Base-by-base conservation (phyloP, 2,113 vertebrate genomes). In the Phyllopteryx taeniolatus region DNA sequence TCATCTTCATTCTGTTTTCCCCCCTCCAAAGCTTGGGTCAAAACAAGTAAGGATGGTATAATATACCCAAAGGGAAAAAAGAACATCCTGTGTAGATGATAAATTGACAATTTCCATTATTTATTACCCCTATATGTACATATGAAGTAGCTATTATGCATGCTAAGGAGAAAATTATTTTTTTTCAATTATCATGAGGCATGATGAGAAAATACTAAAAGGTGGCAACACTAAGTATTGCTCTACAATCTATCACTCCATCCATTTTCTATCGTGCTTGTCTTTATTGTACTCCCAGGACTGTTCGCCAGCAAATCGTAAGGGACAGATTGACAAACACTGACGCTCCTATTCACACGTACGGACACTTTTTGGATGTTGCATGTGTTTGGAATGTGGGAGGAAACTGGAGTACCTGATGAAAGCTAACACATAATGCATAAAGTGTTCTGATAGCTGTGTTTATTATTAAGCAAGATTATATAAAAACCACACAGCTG, bases 41-140 rank as follows among this genome's bases (percentile, higher is more conserved):
- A 82, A 85, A 83, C 77, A 74, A 80, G 71, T 49, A 82, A 79
- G 82, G 79, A 81, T 82, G 53, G 84, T 73, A 11, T 4, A 69
- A 67, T 72, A 68, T 71, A 57, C 53, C 49, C 44, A 68, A 43
- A 39, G 56, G 31, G 15, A 49, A 56, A 57, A 51, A 47, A 66
- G 2, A 68, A 17, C 49, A 81, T 70, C 20, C 33, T 43, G 60
- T 69, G 39, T 8, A 70, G 76, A 73, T 62, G 56, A 42, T 61
- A 77, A 39, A 73, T 79, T 74, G 63, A 73, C 59, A 71, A 49
- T 15, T 19, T 20, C 12, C 70, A 51, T 57, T 57, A 13, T 59
- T 59, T 14, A 13, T 59, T 59, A 53, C 5, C 4, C 4, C 15
- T 19, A 6, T 19, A 53, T 53, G 49, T 19, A 53, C 15, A 5